Conservation (phyloP, 2,113 vertebrate species). For the Strix uralensis region DNA sequence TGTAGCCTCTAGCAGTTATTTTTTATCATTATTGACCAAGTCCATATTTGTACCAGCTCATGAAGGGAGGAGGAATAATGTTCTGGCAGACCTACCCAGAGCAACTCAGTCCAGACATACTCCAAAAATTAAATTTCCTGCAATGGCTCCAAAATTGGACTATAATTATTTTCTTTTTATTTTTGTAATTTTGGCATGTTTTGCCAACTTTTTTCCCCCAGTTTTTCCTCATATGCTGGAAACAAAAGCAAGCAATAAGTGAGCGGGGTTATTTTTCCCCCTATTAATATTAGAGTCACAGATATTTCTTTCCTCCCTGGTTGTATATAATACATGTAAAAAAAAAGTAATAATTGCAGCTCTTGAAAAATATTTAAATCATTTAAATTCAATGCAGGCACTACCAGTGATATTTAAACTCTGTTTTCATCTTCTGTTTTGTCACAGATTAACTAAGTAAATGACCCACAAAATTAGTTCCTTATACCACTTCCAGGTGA, state of each 20-base stretch:
- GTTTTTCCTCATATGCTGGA: background rate
- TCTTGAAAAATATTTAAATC: background rate
- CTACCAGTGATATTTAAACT: background rate
- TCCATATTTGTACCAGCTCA: background rate
- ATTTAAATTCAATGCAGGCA: background rate
- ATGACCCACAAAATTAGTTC: slow-evolving; percentile 14
- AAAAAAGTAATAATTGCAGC: background rate
- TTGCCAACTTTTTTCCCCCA: background rate
- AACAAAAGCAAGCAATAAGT: background rate
- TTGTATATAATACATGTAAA: background rate
- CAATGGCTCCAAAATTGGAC: background rate
- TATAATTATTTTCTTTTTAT: background rate
- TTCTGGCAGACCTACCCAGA: background rate
- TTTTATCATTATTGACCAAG: background rate
- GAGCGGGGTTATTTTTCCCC: too few species aligned
- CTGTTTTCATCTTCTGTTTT: slow-evolving; percentile 5
- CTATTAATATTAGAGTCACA: background rate
- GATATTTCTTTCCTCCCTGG: background rate
- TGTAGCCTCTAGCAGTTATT: background rate
- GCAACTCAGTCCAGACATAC: background rate
- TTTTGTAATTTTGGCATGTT: background rate
- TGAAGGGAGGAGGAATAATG: background rate
- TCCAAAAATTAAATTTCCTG: background rate
- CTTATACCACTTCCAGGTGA: slow-evolving; percentile 9
- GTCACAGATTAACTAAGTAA: slow-evolving; percentile 12